Base-by-base conservation (phyloP, 2,113 vertebrate genomes). In the Gorilla gorilla region DNA sequence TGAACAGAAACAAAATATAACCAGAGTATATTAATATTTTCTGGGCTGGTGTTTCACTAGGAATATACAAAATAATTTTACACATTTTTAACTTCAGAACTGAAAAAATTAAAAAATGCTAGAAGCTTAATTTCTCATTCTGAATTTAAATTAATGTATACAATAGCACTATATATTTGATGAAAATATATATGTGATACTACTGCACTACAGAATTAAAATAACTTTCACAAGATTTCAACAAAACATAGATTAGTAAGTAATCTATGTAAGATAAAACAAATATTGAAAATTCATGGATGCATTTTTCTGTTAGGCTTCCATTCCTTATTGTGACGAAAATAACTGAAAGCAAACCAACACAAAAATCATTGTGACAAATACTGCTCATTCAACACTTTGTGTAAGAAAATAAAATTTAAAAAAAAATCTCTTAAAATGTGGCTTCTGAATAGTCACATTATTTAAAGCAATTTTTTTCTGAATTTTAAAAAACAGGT, bases 81-180 rank as follows among this genome's bases (percentile, higher is more conserved):
- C 1, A 64, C 35, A 72, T 93, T n/a, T 57, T 90, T 52, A 94
- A 61, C 20, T 82, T 76, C 38, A 91, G 48, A 75, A 68, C 12
- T 84, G 84, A 90, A 55, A 55, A 93, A 94, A 85, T 76, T 48
- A 80, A 96, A 55, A 35, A 16, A 76, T 76, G 8, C 5, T 81
- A 83, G 45, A 50, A 91, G 73, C 45, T 93, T 61, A 88, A 68
- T 5, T 94, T 87, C 35, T 86, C 22, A 94, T 73, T 93, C 20
- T 76, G 59, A 81, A 93, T 84, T 90, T 89, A 91, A 93, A 50
- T 89, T 11, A 79, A 22, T 80, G 38, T 78, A 57, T 80, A 89
- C 85, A 87, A 32, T 82, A 79, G 5, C 27, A 57, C 0, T 70
- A 80, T n/a, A 80, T 32, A 45, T 27, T 22, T 83, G 25, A 64